Base-by-base conservation (phyloP, 2,113 vertebrate genomes). In the Ciconia maguari region DNA sequence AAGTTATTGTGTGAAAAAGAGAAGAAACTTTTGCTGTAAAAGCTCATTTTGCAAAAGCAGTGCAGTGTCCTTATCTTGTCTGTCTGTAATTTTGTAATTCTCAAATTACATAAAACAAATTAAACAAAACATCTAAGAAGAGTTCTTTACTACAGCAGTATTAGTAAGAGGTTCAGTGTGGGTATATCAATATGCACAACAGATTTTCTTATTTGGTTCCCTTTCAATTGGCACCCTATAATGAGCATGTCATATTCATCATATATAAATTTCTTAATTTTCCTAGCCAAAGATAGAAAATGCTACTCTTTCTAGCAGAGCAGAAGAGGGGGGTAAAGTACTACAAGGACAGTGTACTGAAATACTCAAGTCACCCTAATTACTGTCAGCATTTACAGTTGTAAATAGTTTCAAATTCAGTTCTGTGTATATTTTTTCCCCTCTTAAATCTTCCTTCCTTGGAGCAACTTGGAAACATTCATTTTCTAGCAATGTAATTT, bases 401-500 rank as follows among this genome's bases (percentile, higher is more conserved):
- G 83, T 89, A 80, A 96, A 93, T 61, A 94, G 36, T 93, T 95
- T 89, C 57, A 65, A 83, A 87, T 85, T 85, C 93, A 65, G 36
- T 66, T 94, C 80, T 60, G 34, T 41, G 65, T 6, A 2, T 30
- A 54, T 78, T 94, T 92, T 95, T 93, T 65, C 58, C 70, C 60
- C 58, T 93, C n/a, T 82, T 79, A 89, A 84, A 81, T 87, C 76
- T 90, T 90, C 76, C 61, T 84, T 84, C 74, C 70, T 91, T 24
- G 49, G 11, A 95, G 62, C 38, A 74, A 93, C 87, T 89, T 74
- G 83, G 91, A 94, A 95, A 87, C 93, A 80, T 70, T 89, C 26
- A 90, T 97, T 95, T 97, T 93, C 81, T 46, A 72, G 78, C 66
- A 88, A 93, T 26, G 62, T 25, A 76, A 95, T 93, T 97, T 95